Base-by-base conservation (phyloP, 1,140 invertebrate genomes). In the Drosophila sturtevanti region DNA sequence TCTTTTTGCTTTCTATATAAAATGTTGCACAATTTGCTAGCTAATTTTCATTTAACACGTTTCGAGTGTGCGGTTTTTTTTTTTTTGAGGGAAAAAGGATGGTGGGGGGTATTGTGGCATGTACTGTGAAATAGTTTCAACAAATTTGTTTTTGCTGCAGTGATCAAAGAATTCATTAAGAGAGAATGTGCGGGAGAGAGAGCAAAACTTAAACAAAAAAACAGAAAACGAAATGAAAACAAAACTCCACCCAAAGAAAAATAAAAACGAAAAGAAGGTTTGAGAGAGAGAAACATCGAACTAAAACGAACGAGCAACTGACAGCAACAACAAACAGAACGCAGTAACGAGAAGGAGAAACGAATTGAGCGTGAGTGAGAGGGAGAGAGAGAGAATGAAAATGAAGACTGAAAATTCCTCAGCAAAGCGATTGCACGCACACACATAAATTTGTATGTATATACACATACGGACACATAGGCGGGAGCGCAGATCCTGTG, bases 381-480 rank as follows among this genome's bases (percentile, higher is more conserved):
- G 71, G 79, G 72, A 76, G 55, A 63, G 63, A 27, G 71, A 82
- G 72, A 76, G 63, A 63, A 73, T 51, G 54, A 85, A 86, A 81
- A 64, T 73, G 51, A 87, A 82, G 72, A 79, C 81, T 63, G 55
- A 89, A 84, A 89, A 89, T 89, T 89, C 84, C 84, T 89, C 72
- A 79, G 48, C 72, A 69, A 73, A 71, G 68, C 75, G 68, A 79
- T 79, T 73, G 52, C 68, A 68, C 66, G 63, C 61, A 68, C 63
- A 79, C 62, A 68, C 63, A 65, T 27, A 48, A n/a, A n/a, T n/a
- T n/a, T n/a, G n/a, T 10, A 11, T 48, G 4, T 48, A 4, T 31
- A 7, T 31, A 27, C 44, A 70, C 27, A 74, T n/a, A 62, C 12
- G 44, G n/a, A 34, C 14, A 48, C 16, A 68, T 24, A 59, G 31